phyloP scores from a whole-genome alignment of 1,140 invertebrate genomes.

The Lordiphosa mommai region DNA sequence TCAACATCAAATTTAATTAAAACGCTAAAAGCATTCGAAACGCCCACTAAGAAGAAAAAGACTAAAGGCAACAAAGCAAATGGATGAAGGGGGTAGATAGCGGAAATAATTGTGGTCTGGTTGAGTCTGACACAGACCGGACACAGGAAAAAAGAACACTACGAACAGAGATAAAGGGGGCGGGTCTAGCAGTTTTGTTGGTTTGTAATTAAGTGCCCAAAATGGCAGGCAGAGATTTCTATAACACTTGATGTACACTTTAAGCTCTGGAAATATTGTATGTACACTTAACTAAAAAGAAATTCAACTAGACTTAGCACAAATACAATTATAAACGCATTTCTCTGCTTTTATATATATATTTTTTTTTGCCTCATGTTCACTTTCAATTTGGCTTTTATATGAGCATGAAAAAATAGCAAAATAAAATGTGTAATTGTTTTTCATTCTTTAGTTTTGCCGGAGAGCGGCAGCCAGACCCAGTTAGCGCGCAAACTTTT shows the following conservation, averaged over 20 bases:
- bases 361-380: conserved; percentile 37
- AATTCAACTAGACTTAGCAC: no score
- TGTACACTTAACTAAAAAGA: no score
- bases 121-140: conserved; percentile 6
- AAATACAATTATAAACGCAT: conserved; percentile 67
- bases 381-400: conserved; percentile 64
- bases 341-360: no score
- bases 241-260: no score
- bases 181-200: not conserved
- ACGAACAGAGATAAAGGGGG: not conserved
- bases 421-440: conserved; percentile 47
- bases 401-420: conserved; percentile 40
- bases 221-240: conserved; percentile 1
- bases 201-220: conserved; percentile 3
- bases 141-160: conserved; percentile 17
- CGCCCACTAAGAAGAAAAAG: conserved; percentile 26
- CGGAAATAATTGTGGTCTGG: conserved; percentile 70
- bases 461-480: no score
- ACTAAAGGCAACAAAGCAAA: conserved; percentile 16
- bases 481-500: conserved; percentile 50
- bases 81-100: conserved; percentile 34
- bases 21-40: conserved; percentile 69
- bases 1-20: conserved; percentile 77
- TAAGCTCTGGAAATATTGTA: no score
- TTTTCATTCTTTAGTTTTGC: conserved; percentile 28